Conservation (phyloP, 1,140 invertebrate genomes). For the Achatina immaculata region DNA sequence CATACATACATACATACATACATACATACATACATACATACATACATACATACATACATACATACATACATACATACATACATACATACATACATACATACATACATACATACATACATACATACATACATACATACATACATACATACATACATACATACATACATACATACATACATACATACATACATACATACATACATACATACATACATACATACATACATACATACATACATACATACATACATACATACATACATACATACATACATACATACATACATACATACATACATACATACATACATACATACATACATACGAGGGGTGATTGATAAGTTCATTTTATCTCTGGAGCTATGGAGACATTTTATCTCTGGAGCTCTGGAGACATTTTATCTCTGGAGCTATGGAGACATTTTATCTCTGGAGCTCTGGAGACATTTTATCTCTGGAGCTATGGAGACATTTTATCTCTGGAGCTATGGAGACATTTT, state of each 20-base stretch:
- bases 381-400: too few species aligned
- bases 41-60: conserved; percentile 27
- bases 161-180: conserved; percentile 29
- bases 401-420: too few species aligned
- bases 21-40: neutral
- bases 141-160: conserved; percentile 10
- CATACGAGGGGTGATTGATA: too few species aligned
- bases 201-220: conserved; percentile 24
- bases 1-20: conserved; percentile 28
- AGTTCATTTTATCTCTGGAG: too few species aligned
- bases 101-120: conserved; percentile 27
- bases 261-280: too few species aligned
- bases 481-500: too few species aligned
- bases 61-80: conserved; percentile 28
- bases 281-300: too few species aligned
- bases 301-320: neutral
- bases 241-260: neutral
- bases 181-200: conserved; percentile 26
- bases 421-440: too few species aligned
- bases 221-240: neutral
- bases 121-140: conserved; percentile 28
- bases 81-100: neutral
- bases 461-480: too few species aligned
- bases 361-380: too few species aligned
- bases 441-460: too few species aligned